Evolutionary conservation across 2,797 vertebrate species (phyloP), one percentile per base, ranked within the genome.

Genomic region (Heliangelus exortis): DNA sequence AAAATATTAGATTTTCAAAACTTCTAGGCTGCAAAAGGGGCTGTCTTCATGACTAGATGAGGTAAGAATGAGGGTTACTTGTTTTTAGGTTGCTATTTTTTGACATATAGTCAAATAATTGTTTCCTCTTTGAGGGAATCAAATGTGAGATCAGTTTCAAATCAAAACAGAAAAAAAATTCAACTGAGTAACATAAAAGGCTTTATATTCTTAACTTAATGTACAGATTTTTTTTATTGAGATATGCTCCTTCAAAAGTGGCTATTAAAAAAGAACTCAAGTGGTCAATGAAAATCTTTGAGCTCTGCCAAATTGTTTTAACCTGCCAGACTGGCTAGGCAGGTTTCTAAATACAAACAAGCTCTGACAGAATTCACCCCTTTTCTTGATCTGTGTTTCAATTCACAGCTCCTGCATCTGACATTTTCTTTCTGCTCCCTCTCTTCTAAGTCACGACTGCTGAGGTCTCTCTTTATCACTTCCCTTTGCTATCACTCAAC

Each of bases 401-500:
- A 23, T 15, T 47, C 48, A 90, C 54, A 68, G 21, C 26, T 79
- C 12, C 45, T 59, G 14, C 15, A 47, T 47, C 34, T 72, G 29
- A 41, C 12, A 55, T 15, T 59, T 57, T 84, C 34, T 68, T 90
- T 92, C 67, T 92, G 19, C 12, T 65, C 91, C 41, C 55, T 8
- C 1, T 34, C 62, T 71, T 93, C 75, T 53, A 86, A 41, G 39
- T 14, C 39, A 41, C 13, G 13, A 41, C 26, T 11, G 31, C 47
- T 68, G 58, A 93, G 47, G n/a, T 43, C 89, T 71, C 51, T 50
- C 77, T 86, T 87, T 62, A 43, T 85, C 90, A 45, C 51, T 93
- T 69, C 41, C 47, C 12, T 90, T 93, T 91, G 59, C 71, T 74
- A 75, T 25, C 55, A 73, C 90, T 76, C 28, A 58, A 94, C 91